Evolutionary conservation across 2,888 invertebrate species (phyloP), one percentile per base, ranked within the genome.

Genomic region (Leptopilina drosophilae): DNA sequence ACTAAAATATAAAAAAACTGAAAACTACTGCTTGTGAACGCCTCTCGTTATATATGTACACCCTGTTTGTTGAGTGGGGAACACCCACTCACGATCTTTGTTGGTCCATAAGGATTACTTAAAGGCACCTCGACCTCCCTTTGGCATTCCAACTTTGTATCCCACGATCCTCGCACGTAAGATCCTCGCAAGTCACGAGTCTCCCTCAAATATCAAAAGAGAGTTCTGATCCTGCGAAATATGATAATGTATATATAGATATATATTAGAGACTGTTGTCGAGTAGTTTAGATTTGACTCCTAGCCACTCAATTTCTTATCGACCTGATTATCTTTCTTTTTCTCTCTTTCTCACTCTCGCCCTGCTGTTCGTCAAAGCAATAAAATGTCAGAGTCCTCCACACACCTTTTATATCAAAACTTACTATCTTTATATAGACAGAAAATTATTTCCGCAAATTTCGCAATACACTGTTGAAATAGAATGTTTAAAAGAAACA

Each of bases 131-230:
- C 73, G 73, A 73, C 73, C 73, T 73, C 73, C 73, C 56, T 56
- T 11, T 49, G 73, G 73, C 73, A 73, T 73, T 73, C 73, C n/a
- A 73, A 73, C 33, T 56, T 49, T 73, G 53, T 73, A 73, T 73
- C 73, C 73, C 73, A 73, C 73, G 73, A 73, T 73, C 73, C 73
- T 73, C 73, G 73, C 73, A 73, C 73, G 53, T 73, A 56, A 73
- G 73, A 73, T 73, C 53, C 56, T 33, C 73, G 73, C 26, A 56
- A 56, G 73, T 73, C 73, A 73, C 73, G 73, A 73, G 53, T 73
- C 73, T 73, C 73, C 53, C 73, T 73, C 73, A 56, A 73, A 73
- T 73, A 73, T 73, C 73, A 56, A 73, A 73, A 73, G 73, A 73
- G 73, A 53, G 56, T 56, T 56, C 73, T 73, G 53, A 73, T 73